A percentile compares a stretch with the other conserved stretches of the same genome.
Evolutionary conservation across 1,140 invertebrate genomes (phyloP).

Genomic region (Notospermus geniculatus): DNA sequence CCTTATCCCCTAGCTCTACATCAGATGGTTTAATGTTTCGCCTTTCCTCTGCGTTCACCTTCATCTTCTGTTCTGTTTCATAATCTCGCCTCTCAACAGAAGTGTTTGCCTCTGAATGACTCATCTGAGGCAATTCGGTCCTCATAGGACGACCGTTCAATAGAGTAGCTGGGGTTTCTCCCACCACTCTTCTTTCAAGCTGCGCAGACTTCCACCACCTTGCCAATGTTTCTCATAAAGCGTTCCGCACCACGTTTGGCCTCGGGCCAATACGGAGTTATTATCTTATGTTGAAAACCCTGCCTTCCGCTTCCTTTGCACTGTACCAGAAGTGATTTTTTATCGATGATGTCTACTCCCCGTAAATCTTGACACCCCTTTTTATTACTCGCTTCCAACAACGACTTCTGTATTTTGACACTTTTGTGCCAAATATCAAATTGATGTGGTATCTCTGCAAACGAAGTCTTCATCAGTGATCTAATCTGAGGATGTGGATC

Average conservation of each 20-base stretch:
- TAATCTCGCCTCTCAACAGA: not conserved
- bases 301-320: too few species aligned
- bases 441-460: too few species aligned
- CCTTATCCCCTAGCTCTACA: not conserved
- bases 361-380: too few species aligned
- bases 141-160: not conserved
- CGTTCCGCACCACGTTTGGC: slow-evolving; percentile 23
- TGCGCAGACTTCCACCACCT: slow-evolving; percentile 11
- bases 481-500: too few species aligned
- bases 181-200: slow-evolving; percentile 5
- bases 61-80: not conserved
- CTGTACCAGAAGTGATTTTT: too few species aligned
- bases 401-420: too few species aligned
- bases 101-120: not conserved
- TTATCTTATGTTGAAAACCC: slow-evolving; percentile 24
- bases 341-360: too few species aligned
- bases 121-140: not conserved
- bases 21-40: not conserved
- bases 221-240: slow-evolving; percentile 23
- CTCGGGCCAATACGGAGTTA: slow-evolving; percentile 21
- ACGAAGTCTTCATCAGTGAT: too few species aligned
- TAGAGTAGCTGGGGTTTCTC: not conserved
- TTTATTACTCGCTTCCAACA: too few species aligned
- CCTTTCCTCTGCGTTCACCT: not conserved
- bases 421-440: too few species aligned